Evolutionary conservation across 2,113 vertebrate species (phyloP).

Genomic region (Sander lucioperca): DNA sequence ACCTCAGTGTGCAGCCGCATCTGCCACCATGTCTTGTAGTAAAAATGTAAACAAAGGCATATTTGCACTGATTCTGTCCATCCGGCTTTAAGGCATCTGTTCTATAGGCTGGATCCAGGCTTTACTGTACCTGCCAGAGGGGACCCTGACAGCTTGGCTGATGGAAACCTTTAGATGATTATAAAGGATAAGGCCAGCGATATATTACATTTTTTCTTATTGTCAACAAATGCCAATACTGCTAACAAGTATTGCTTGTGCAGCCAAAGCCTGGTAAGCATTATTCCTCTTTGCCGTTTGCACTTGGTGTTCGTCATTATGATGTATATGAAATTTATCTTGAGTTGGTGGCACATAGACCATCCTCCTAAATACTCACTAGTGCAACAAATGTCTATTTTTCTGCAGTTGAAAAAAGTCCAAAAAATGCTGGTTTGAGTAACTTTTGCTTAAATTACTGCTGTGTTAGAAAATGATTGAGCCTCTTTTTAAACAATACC

Average conservation of each 20-base stretch:
- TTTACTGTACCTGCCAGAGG: neutral
- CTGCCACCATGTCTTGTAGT: neutral
- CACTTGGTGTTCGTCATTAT: neutral
- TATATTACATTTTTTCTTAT: neutral
- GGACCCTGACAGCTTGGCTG: neutral
- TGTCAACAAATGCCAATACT: conserved; percentile 20
- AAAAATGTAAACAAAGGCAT: neutral
- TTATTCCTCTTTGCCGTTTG: neutral
- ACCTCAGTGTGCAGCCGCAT: conserved; percentile 35
- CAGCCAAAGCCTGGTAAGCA: neutral
- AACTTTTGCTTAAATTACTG: neutral
- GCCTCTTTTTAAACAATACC: neutral
- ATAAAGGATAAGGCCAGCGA: neutral
- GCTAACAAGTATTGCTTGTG: neutral
- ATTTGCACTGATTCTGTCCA: conserved; percentile 32
- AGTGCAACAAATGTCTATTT: neutral
- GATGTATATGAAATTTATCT: too few relatives aligned
- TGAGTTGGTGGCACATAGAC: too few relatives aligned
- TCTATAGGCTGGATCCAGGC: conserved; percentile 6
- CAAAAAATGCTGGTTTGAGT: neutral
- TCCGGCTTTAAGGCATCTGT: conserved; percentile 29
- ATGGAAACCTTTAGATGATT: conserved; percentile 4
- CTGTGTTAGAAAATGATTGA: neutral
- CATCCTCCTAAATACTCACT: neutral
- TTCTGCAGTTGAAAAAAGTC: neutral